Evolutionary conservation across 2,797 vertebrate species (phyloP).

Genomic region (Paramormyrops hopkinsi): DNA sequence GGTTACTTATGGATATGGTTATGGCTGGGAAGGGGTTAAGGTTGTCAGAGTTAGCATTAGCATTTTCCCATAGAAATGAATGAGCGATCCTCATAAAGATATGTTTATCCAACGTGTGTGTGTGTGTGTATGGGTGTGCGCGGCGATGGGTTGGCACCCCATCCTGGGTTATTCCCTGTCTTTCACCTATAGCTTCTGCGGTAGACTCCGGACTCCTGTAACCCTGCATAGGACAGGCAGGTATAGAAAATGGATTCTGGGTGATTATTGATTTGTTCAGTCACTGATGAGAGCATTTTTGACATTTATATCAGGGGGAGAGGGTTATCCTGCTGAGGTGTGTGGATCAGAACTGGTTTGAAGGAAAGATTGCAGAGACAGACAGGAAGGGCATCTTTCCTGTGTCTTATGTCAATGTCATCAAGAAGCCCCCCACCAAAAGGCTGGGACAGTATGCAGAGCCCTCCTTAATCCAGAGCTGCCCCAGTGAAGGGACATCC

Average conservation of each 20-base stretch:
- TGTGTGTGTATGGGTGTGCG: not conserved
- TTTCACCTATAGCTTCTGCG: not conserved
- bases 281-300: not conserved
- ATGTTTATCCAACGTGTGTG: not conserved
- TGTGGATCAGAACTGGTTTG: constrained; percentile 84
- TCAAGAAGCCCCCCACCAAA: constrained; percentile 64
- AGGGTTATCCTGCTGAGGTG: constrained; percentile 71
- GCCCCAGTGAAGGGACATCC: constrained; percentile 66
- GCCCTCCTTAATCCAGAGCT: constrained; percentile 61
- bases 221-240: not conserved
- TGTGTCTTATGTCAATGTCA: constrained; percentile 75
- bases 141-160: not conserved
- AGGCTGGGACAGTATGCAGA: constrained; percentile 61
- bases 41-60: not conserved
- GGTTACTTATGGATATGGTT: not conserved
- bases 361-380: constrained; percentile 73
- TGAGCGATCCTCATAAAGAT: not conserved
- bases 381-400: constrained; percentile 84
- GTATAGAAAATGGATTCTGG: not conserved
- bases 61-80: not conserved
- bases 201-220: not conserved
- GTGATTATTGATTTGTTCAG: not conserved
- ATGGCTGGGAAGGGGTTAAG: not conserved
- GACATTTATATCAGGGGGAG: constrained; percentile 62
- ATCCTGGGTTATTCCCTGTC: not conserved